These are phyloP conservation scores for Acridotheres tristis DNA, from an alignment of 2,797 vertebrate genomes.

Conservation along the genomic window DNA sequence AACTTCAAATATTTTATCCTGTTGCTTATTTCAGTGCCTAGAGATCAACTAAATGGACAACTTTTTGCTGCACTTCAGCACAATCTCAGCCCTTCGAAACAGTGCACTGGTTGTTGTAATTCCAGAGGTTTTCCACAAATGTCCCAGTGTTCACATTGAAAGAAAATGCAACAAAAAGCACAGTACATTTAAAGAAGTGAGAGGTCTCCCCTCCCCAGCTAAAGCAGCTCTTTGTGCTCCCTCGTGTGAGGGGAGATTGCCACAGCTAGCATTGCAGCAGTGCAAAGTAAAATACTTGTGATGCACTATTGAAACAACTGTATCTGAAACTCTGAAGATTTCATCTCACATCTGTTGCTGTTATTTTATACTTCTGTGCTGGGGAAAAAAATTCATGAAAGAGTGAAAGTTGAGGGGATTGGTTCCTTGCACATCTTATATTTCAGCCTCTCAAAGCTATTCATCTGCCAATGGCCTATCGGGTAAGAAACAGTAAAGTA, in stretches of 20 bases:
- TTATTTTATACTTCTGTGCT: neutral
- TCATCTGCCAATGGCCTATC: neutral
- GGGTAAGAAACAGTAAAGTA: neutral
- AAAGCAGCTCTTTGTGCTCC: conserved; percentile 15
- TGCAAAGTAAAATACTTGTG: neutral
- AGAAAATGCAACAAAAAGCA: conserved; percentile 21
- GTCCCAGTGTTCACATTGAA: neutral
- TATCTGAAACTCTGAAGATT: conserved; percentile 1
- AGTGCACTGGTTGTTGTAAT: conserved; percentile 7
- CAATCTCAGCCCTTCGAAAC: neutral
- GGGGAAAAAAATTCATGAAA: neutral
- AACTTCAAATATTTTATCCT: neutral
- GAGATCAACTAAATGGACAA: neutral
- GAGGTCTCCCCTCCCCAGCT: neutral
- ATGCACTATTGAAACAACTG: neutral
- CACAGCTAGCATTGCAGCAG: neutral
- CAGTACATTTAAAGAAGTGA: neutral
- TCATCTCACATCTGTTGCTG: neutral
- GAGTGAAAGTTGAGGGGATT: neutral
- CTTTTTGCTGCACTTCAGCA: neutral
- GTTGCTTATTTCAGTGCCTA: neutral
- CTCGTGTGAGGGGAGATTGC: neutral
- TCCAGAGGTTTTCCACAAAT: conserved; percentile 35
- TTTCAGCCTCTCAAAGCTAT: neutral
- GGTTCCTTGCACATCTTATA: neutral